Percentiles rank a stretch among this genome's conserved stretches.
phyloP scores from a whole-genome alignment of 2,888 invertebrate genomes.

The Tolmerus cingulatus region DNA sequence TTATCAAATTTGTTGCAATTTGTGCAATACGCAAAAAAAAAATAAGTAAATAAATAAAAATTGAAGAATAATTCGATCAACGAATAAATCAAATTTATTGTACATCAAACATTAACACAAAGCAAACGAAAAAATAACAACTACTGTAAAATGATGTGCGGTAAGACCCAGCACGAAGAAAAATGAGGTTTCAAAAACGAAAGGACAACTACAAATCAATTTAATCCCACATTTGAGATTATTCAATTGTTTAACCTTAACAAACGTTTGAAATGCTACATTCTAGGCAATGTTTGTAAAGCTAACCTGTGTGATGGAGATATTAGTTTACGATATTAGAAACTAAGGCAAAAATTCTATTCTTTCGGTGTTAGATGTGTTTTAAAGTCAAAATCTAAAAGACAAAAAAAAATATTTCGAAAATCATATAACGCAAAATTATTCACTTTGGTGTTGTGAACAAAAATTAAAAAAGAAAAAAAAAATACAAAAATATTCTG shows the following conservation, averaged over 20 bases:
- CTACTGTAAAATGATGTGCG: neutral
- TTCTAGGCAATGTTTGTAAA: conserved; percentile 27
- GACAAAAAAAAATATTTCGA: conserved; percentile 50
- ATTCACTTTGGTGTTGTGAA: conserved; percentile 63
- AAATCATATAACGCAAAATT: conserved; percentile 43
- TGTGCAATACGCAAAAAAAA: neutral
- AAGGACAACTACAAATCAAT: conserved; percentile 47
- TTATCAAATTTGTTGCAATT: conserved; percentile 20
- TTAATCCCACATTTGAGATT: conserved; percentile 33
- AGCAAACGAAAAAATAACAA: neutral
- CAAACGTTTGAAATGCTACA: conserved; percentile 19
- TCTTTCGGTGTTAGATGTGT: conserved; percentile 64
- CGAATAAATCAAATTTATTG: conserved; percentile 41
- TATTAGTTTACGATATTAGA: conserved; percentile 36
- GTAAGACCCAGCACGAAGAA: neutral
- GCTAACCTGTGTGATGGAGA: neutral
- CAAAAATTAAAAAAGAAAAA: conserved; percentile 38
- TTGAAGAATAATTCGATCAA: conserved; percentile 44
- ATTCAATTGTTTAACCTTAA: neutral
- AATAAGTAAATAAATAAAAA: too few species aligned
- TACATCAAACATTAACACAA: neutral
- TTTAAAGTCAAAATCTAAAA: conserved; percentile 59
- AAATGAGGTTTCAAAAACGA: conserved; percentile 49
- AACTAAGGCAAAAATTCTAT: conserved; percentile 52
- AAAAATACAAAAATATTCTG: conserved; percentile 29